Evolutionary conservation across 2,113 vertebrate species (phyloP).

Genomic region (Platysteira castanea): DNA sequence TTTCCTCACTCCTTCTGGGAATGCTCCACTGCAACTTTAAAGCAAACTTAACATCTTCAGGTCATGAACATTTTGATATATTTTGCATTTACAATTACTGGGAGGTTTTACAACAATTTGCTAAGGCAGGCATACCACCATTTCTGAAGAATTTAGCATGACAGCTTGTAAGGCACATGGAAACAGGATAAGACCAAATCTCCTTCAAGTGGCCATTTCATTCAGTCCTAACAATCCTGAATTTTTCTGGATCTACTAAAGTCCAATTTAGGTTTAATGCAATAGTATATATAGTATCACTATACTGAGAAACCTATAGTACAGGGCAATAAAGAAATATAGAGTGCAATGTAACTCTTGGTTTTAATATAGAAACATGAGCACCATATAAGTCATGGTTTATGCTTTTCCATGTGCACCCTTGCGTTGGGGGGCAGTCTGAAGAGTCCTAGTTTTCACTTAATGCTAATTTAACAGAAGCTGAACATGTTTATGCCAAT

Average conservation of each 20-base stretch:
- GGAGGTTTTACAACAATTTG: neutral
- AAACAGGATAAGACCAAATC: neutral
- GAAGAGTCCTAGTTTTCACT: neutral
- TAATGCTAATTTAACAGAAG: neutral
- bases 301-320: neutral
- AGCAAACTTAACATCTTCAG: neutral
- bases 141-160: neutral
- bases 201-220: neutral
- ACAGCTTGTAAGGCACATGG: neutral
- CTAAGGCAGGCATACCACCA: neutral
- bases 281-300: neutral
- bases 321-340: neutral
- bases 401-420: neutral
- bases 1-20: neutral
- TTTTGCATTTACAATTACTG: neutral
- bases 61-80: neutral
- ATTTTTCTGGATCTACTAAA: neutral
- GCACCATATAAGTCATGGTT: neutral
- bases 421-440: neutral
- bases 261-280: neutral
- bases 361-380: neutral
- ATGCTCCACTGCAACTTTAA: neutral
- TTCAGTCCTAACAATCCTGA: neutral
- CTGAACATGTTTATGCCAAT: neutral
- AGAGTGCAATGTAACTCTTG: neutral